phyloP scores from a whole-genome alignment of 2,888 invertebrate species.

The Acrocyrtus sp. region DNA sequence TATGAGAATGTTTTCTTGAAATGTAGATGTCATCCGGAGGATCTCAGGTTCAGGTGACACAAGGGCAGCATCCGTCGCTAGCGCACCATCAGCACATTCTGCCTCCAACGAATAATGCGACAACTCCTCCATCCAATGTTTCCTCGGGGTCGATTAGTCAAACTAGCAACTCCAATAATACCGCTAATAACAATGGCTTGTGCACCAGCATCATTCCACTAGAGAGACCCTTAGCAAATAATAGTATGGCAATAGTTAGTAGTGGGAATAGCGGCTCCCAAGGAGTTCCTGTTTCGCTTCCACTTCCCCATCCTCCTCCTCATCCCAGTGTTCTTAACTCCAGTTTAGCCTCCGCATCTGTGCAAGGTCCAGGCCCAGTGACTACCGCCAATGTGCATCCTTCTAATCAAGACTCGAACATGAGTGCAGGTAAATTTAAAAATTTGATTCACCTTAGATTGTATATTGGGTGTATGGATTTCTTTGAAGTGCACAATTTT shows the following conservation, averaged over 20 bases:
- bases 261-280: conserved; percentile 12
- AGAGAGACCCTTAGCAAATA: conserved; percentile 50
- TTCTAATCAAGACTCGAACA: conserved; percentile 96
- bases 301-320: conserved; percentile 42
- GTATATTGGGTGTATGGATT: too few relatives aligned
- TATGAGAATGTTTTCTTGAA: background rate
- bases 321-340: conserved; percentile 50
- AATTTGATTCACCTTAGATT: too few relatives aligned
- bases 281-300: conserved; percentile 25
- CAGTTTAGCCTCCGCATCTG: conserved; percentile 57
- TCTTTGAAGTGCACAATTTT: too few relatives aligned
- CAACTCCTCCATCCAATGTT: conserved; percentile 44
- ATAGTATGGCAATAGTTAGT: conserved; percentile 43
- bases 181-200: conserved; percentile 53
- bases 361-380: conserved; percentile 57
- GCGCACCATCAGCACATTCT: conserved; percentile 39
- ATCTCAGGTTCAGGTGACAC: conserved; percentile 96
- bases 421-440: conserved; percentile 91
- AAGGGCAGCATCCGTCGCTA: conserved; percentile 66
- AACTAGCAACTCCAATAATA: conserved; percentile 46
- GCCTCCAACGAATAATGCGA: conserved; percentile 18
- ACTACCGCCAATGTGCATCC: conserved; percentile 28
- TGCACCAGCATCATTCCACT: conserved; percentile 53
- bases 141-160: conserved; percentile 48
- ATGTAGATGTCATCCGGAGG: conserved; percentile 96